These are phyloP conservation scores for Passerculus sandwichensis DNA, from an alignment of 2,797 vertebrate species.

Conservation along the genomic window DNA sequence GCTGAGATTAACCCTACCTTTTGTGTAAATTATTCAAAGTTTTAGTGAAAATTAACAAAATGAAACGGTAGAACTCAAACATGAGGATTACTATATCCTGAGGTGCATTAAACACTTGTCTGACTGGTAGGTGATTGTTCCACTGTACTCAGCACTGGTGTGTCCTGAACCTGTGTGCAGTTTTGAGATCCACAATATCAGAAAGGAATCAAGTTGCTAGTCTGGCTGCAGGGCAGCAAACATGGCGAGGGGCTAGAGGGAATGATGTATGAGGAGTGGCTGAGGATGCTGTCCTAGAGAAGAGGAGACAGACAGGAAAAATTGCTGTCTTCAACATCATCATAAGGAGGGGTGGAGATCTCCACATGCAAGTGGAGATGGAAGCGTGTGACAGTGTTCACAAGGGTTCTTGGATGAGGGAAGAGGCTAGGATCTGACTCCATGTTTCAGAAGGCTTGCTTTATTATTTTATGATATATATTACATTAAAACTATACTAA, in stretches of 20 bases:
- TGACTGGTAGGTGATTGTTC: not conserved
- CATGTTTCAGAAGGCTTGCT: too few species aligned
- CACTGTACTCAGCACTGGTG: not conserved
- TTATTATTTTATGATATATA: too few species aligned
- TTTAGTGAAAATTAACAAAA: not conserved
- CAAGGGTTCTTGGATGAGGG: too few species aligned
- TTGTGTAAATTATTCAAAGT: not conserved
- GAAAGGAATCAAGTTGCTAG: not conserved
- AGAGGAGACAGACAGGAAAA: not conserved
- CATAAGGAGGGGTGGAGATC: accelerated
- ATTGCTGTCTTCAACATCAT: not conserved
- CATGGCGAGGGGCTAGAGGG: not conserved
- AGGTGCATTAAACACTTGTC: not conserved
- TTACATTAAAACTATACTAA: too few species aligned
- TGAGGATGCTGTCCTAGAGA: not conserved
- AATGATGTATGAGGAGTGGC: too few species aligned
- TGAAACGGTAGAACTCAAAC: not conserved
- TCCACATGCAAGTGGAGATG: not conserved
- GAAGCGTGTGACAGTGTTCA: not conserved
- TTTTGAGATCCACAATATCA: not conserved
- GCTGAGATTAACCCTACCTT: not conserved
- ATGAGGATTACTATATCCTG: not conserved
- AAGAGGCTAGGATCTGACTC: too few species aligned
- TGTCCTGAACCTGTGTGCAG: not conserved
- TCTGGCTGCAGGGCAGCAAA: not conserved